These are phyloP conservation scores for Danio jaintianensis DNA, from an alignment of 2,797 vertebrate genomes.

Conservation along the genomic window DNA sequence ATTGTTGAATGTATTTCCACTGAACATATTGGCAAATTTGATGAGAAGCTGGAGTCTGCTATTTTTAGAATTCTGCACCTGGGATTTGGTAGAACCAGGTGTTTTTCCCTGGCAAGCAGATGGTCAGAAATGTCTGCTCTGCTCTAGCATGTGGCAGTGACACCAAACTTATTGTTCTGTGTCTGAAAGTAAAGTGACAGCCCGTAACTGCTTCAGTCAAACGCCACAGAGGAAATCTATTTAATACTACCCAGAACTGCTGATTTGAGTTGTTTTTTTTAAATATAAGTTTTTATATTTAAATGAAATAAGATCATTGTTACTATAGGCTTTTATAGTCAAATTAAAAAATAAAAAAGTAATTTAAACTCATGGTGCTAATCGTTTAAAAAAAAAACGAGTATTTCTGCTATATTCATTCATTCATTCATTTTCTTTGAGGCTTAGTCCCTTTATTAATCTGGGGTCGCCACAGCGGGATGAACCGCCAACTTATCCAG, in stretches of 20 bases:
- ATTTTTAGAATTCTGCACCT: conserved; percentile 23
- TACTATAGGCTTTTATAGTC: not conserved
- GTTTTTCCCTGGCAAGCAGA: conserved; percentile 68
- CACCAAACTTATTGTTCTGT: not conserved
- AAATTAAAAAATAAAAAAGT: too few relatives aligned
- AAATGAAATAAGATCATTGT: not conserved
- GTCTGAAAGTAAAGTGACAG: not conserved
- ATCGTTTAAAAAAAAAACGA: not conserved
- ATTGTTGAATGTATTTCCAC: not conserved
- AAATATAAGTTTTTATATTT: not conserved
- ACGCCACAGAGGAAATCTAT: not conserved
- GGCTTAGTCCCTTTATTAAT: too few relatives aligned
- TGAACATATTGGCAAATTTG: conserved; percentile 22
- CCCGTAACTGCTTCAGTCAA: not conserved
- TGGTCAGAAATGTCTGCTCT: conserved; percentile 67
- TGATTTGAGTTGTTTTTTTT: not conserved
- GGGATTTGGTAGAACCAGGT: conserved; percentile 48
- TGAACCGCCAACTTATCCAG: too few relatives aligned
- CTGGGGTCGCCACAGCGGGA: too few relatives aligned
- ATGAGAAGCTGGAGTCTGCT: conserved; percentile 5
- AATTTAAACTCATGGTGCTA: too few relatives aligned
- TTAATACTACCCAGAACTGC: not conserved
- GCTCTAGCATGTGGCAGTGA: conserved; percentile 50
- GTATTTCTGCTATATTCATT: too few relatives aligned
- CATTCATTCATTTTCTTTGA: too few relatives aligned